phyloP scores from a whole-genome alignment of 2,113 vertebrate species.

The Melozone crissalis region DNA sequence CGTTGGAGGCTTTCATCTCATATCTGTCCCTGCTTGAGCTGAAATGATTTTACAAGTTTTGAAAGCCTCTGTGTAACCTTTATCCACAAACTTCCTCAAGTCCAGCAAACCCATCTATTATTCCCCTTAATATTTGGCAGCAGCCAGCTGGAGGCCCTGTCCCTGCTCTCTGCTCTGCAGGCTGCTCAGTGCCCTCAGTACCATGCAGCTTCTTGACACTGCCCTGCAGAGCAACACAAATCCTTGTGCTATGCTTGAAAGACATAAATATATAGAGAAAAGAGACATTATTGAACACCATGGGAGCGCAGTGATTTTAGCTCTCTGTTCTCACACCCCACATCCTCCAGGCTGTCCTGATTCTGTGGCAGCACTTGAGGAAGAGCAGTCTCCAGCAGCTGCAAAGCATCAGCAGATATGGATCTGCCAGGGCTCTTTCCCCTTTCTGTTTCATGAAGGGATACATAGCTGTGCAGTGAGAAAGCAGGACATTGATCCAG shows the following conservation, averaged over 20 bases:
- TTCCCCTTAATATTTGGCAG: background rate
- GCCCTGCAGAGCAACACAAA: background rate
- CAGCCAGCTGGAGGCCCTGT: background rate
- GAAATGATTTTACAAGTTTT: background rate
- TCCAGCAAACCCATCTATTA: background rate
- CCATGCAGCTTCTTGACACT: accelerated
- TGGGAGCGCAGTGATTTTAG: background rate
- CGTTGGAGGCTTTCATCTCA: accelerated
- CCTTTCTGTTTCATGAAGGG: background rate
- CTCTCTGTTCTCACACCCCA: background rate
- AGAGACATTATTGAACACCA: background rate
- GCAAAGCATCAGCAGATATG: background rate
- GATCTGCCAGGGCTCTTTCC: background rate
- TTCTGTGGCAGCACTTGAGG: background rate
- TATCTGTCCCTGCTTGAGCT: background rate
- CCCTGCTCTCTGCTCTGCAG: background rate
- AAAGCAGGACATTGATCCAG: conserved; percentile 35
- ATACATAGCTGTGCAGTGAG: conserved; percentile 61
- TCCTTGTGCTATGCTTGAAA: background rate
- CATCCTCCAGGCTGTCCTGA: background rate
- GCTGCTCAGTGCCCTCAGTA: background rate
- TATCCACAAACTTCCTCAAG: background rate
- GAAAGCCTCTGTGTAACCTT: background rate
- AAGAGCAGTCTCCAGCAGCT: conserved; percentile 13
- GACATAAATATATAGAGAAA: background rate